Base-by-base conservation (phyloP, 1,140 invertebrate genomes). In the Drosophila carrolli region DNA sequence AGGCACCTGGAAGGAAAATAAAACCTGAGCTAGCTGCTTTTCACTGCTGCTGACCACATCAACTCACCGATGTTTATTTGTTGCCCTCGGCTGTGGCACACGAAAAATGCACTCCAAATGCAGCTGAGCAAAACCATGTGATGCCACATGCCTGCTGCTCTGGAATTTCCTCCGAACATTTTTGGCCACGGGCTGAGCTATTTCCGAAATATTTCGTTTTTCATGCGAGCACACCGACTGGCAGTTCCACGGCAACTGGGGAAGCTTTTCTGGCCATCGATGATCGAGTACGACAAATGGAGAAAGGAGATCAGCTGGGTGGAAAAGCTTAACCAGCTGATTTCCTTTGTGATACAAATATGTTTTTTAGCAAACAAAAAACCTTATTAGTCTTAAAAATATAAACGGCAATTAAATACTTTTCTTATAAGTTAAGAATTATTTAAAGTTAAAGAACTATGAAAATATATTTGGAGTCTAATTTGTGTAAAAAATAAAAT, bases 31-130 rank as follows among this genome's bases (percentile, higher is more conserved):
- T 43, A 41, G 14, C 16, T 14, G 4, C 47, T 32, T 35, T 5
- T 32, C 51, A 27, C 6, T 7, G 46, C 0, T 4, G 16, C 10
- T 53, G 5, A 16, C 29, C 46, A 32, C 43, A 6, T 48, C 43
- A 6, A 47, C 68, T 82, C 55, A 91, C 89, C 89, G 60, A 91
- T 91, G 67, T 77, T 91, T 63, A 91, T 71, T 82, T 89, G 78
- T 60, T 91, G 89, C 65, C 51, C 62, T 41, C 71, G 83, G 51
- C 66, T 83, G 44, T 38, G 29, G 50, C 29, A 47, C 57, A 88
- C 35, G 38, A 89, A 60, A 59, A 78, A 80, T 80, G 84, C 84
- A 72, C 66, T 86, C 78, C 83, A 86, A 35, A 82, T 58, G 75
- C 83, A 82, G 47, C 60, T 50, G 5, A 89, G 44, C 50, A 77